Evolutionary conservation across 2,888 invertebrate genomes (phyloP).

Genomic region (Torymus aiolomorphi): DNA sequence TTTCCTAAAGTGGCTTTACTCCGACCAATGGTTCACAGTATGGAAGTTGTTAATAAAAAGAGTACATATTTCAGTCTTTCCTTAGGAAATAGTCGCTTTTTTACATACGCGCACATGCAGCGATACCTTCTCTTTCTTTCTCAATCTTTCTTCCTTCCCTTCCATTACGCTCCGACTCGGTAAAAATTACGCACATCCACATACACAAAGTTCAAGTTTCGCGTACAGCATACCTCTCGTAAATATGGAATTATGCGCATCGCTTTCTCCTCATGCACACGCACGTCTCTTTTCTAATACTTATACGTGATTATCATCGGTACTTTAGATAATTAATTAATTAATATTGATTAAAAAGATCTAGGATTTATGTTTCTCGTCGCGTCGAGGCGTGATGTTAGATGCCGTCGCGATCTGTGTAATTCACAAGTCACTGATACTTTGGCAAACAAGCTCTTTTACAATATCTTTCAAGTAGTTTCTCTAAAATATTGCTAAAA

Average conservation of each 20-base stretch:
- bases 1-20: slow-evolving; percentile 32
- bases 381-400: slow-evolving; percentile 17
- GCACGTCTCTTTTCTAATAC: slow-evolving; percentile 39
- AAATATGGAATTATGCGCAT: slow-evolving; percentile 24
- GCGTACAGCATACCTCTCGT: slow-evolving; percentile 35
- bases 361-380: slow-evolving; percentile 22
- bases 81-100: slow-evolving; percentile 46
- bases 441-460: slow-evolving; percentile 54
- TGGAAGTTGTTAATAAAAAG: slow-evolving; percentile 51
- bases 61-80: slow-evolving; percentile 49
- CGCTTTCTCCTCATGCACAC: slow-evolving; percentile 5
- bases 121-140: slow-evolving; percentile 24
- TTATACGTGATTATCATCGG: slow-evolving; percentile 49
- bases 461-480: slow-evolving; percentile 42
- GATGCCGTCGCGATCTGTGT: slow-evolving; percentile 17
- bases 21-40: slow-evolving; percentile 30
- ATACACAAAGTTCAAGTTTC: slow-evolving; percentile 19
- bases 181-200: neutral
- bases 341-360: slow-evolving; percentile 41
- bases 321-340: slow-evolving; percentile 38
- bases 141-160: slow-evolving; percentile 1
- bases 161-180: no score
- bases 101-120: slow-evolving; percentile 24
- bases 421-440: slow-evolving; percentile 37
- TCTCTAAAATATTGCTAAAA: slow-evolving; percentile 52